A percentile compares a stretch with the other conserved stretches of the same genome.
Conservation (phyloP, 2,888 invertebrate species). For the Steinernema hermaphroditum region DNA sequence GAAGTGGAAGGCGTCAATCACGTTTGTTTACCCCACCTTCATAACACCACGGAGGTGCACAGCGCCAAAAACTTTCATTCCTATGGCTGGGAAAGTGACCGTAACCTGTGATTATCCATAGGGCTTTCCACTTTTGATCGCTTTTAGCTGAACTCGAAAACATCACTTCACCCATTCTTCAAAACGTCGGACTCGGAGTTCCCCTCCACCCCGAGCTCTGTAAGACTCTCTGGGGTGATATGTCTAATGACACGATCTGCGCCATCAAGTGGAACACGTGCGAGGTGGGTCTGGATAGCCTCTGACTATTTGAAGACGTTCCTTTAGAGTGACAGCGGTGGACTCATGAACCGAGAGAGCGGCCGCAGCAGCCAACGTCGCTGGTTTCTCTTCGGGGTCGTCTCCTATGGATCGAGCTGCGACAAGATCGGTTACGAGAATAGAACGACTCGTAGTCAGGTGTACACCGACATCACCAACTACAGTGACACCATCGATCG, state of each 20-base stretch:
- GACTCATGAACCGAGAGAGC: background rate
- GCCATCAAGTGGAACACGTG: slow-evolving; percentile 1
- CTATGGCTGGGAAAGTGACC: slow-evolving; percentile 15
- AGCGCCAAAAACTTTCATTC: background rate
- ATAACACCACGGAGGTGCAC: background rate
- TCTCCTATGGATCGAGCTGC: background rate
- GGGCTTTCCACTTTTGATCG: background rate
- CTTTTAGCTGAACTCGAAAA: too few relatives aligned
- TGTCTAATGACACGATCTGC: background rate
- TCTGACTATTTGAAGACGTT: too few relatives aligned
- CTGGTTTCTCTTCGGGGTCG: slow-evolving; percentile 6
- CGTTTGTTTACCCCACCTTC: slow-evolving; percentile 19
- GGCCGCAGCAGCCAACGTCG: too few relatives aligned
- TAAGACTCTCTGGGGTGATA: too few relatives aligned
- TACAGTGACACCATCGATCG: background rate
- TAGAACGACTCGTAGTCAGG: background rate
- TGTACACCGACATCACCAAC: slow-evolving; percentile 9
- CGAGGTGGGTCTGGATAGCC: background rate
- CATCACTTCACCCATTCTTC: background rate
- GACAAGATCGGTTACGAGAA: background rate
- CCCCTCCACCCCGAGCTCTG: background rate
- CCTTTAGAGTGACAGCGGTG: slow-evolving; percentile 19
- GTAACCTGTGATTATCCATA: background rate
- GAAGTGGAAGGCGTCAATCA: background rate
- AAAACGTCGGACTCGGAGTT: background rate